A percentile compares a stretch with the other conserved stretches of the same genome.
Conservation (phyloP, 2,113 vertebrate species). For the Taurulus bubalis region DNA sequence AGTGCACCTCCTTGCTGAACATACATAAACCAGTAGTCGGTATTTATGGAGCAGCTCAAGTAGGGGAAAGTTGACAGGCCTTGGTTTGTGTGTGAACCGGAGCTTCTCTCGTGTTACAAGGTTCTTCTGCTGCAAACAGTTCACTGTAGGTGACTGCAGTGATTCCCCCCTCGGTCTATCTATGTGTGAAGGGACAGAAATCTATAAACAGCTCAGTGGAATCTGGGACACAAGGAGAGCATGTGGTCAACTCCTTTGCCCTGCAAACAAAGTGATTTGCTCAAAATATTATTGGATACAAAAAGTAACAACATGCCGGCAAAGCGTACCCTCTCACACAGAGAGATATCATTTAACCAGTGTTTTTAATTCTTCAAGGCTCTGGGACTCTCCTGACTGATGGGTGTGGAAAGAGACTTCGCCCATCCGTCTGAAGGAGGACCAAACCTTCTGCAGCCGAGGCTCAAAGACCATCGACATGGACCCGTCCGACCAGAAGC, state of each 20-base stretch:
- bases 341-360: background rate
- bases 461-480: slow-evolving; percentile 45
- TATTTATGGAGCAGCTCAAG: background rate
- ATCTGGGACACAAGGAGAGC: background rate
- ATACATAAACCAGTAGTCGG: background rate
- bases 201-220: background rate
- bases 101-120: background rate
- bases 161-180: background rate
- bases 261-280: background rate
- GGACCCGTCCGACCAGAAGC: slow-evolving; percentile 73
- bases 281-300: background rate
- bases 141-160: background rate
- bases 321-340: background rate
- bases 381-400: slow-evolving; percentile 36
- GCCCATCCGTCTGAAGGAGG: slow-evolving; percentile 1
- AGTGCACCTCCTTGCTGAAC: slow-evolving; percentile 5
- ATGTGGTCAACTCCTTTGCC: background rate
- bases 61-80: slow-evolving; percentile 43
- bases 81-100: slow-evolving; percentile 1
- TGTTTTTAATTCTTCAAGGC: slow-evolving; percentile 46
- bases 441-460: background rate
- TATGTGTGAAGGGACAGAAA: background rate
- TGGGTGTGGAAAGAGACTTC: slow-evolving; percentile 38
- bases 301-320: background rate
- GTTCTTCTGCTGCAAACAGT: background rate